Percentiles rank a stretch among this genome's conserved stretches.
phyloP scores from a whole-genome alignment of 2,888 invertebrate species.

The Hydriomena furcata region DNA sequence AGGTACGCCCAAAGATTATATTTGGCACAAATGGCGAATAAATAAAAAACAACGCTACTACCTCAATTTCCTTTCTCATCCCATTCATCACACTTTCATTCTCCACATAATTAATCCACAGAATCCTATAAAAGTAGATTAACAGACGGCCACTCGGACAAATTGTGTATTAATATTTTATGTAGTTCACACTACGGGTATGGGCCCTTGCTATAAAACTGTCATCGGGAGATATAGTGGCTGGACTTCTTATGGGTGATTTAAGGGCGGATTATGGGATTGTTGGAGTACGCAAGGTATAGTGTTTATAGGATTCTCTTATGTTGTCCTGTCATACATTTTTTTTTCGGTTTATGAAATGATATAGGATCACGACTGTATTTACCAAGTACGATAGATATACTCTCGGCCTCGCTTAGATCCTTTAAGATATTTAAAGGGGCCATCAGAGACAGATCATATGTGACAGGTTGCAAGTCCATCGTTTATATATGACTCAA shows the following conservation, averaged over 20 bases:
- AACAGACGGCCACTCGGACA: conserved; percentile 77
- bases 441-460: too few relatives aligned
- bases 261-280: conserved; percentile 70
- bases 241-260: conserved; percentile 74
- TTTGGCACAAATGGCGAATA: too few relatives aligned
- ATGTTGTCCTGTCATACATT: too few relatives aligned
- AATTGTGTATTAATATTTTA: conserved; percentile 84
- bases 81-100: conserved; percentile 23
- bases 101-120: conserved; percentile 65
- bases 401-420: too few relatives aligned
- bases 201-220: conserved; percentile 67
- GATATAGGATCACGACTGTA: too few relatives aligned
- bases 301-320: conserved; percentile 3
- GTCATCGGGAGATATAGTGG: conserved; percentile 77
- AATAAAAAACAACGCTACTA: neutral
- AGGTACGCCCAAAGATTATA: too few relatives aligned
- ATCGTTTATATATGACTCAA: too few relatives aligned
- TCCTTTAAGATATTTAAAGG: too few relatives aligned
- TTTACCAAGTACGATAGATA: too few relatives aligned
- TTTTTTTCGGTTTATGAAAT: too few relatives aligned
- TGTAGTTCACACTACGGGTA: conserved; percentile 67
- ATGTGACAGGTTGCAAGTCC: too few relatives aligned
- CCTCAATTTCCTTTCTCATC: conserved; percentile 6
- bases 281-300: conserved; percentile 6
- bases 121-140: conserved; percentile 78